Base-by-base conservation (phyloP, 2,797 vertebrate genomes). In the Parauchenoglanis punctatus region DNA sequence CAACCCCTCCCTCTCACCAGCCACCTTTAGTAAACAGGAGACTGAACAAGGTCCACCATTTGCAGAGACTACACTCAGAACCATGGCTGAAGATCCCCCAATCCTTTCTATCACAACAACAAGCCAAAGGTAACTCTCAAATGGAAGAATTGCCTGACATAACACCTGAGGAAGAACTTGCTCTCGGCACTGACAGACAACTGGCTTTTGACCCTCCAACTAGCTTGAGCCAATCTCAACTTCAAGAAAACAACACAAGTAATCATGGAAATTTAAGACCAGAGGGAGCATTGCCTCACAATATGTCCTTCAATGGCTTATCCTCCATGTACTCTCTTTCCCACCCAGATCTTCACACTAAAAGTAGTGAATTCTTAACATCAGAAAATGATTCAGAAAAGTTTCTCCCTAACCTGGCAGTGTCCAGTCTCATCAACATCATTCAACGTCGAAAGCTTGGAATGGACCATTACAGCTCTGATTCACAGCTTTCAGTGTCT, bases 71-170 rank as follows among this genome's bases (percentile, higher is more conserved):
- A 8, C 96, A 96, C 91, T 96, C 96, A 3, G 96, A 97, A 82
- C 96, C 96, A 0, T 97, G 97, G 97, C 73, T 97, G 0, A 97
- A 95, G 89, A 95, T 95, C 65, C 92, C 96, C 0, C 92, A 91
- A 0, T 94, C 95, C 5, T 88, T 97, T 65, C 85, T 93, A 63
- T 68, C 68, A 72, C 94, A 95, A 83, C 95, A 95, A 52, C 94
- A 95, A 85, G 91, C 89, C 84, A 95, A 94, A 92, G 91, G 91
- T 35, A 58, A 92, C 67, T 92, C 91, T 80, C 88, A 96, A 72
- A 94, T 94, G 20, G 93, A 96, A 87, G 95, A 96, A 11, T 92
- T 95, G n/a, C 94, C 92, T 44, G 91, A 91, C 65, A 91, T 94
- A 87, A 94, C 94, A 40, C 93, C 94, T 11, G 92, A 92, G 80